Evolutionary conservation across 1,140 invertebrate genomes (phyloP).

Genomic region (Eulimnadia texana): DNA sequence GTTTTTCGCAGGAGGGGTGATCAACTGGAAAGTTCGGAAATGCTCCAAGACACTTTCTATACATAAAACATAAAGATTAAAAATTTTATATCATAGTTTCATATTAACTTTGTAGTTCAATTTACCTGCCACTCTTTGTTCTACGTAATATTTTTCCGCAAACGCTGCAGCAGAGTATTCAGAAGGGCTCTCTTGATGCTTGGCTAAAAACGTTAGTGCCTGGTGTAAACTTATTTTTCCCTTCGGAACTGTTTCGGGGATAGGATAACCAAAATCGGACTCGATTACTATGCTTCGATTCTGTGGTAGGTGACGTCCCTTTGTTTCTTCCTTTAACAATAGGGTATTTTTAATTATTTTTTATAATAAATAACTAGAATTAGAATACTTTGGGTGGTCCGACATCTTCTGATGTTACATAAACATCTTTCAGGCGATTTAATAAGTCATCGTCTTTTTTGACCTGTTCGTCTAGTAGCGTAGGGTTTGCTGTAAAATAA

Average conservation of each 20-base stretch:
- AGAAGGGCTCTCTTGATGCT: conserved; percentile 41
- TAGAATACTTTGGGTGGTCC: conserved; percentile 14
- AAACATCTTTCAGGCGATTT: conserved; percentile 46
- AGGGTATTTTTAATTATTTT: neutral
- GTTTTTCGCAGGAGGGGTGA: conserved; percentile 27
- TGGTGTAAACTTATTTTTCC: conserved; percentile 31
- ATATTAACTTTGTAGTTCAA: conserved; percentile 9
- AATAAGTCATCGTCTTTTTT: conserved; percentile 42
- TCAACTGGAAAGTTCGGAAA: conserved; percentile 35
- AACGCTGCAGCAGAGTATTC: conserved; percentile 39
- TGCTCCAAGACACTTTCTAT: conserved; percentile 37
- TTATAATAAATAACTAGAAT: conserved; percentile 1
- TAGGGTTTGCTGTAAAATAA: conserved; percentile 37
- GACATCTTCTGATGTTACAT: conserved; percentile 42
- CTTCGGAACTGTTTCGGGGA: conserved; percentile 23
- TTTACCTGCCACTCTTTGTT: conserved; percentile 39
- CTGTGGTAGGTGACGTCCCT: conserved; percentile 30
- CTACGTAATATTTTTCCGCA: conserved; percentile 47
- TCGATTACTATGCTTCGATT: conserved; percentile 26
- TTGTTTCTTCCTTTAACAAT: neutral
- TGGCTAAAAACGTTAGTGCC: conserved; percentile 39
- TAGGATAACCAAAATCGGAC: conserved; percentile 28
- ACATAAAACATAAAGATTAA: conserved; percentile 19
- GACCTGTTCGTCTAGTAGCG: conserved; percentile 38
- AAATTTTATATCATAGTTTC: conserved; percentile 1